phyloP scores from a whole-genome alignment of 2,888 invertebrate species.

The Eristalinus sepulchralis region DNA sequence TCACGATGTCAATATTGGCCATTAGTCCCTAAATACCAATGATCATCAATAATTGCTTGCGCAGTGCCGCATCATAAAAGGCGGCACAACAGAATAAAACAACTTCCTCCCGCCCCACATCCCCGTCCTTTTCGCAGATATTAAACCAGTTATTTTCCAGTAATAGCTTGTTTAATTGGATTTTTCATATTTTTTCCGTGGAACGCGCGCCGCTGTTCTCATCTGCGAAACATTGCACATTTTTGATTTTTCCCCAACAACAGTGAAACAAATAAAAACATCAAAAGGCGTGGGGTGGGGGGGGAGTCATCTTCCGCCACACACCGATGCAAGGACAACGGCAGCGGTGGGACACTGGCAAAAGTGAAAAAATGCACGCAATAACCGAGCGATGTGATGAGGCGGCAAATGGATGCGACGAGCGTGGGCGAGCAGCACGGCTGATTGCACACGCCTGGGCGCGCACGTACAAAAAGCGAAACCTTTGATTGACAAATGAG shows the following conservation, averaged over 20 bases:
- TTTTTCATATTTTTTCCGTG: slow-evolving; percentile 34
- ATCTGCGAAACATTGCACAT: background rate
- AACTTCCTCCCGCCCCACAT: background rate
- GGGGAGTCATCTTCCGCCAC: background rate
- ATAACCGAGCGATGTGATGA: background rate
- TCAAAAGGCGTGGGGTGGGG: no score
- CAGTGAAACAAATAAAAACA: background rate
- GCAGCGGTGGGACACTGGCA: background rate
- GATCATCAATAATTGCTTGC: slow-evolving; percentile 13
- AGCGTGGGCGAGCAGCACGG: background rate
- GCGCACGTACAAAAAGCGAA: background rate
- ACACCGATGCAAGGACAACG: background rate
- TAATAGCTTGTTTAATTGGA: slow-evolving; percentile 63
- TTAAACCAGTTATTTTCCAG: slow-evolving; percentile 35
- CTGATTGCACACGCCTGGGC: background rate
- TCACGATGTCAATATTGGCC: background rate
- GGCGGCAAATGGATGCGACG: background rate
- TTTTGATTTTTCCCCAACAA: background rate
- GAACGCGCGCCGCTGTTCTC: background rate
- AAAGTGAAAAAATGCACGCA: background rate
- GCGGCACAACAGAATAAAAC: background rate
- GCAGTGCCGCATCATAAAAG: background rate
- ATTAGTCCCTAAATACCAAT: slow-evolving; percentile 13
- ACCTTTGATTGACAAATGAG: slow-evolving; percentile 52
- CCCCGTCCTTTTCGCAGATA: slow-evolving; percentile 2